These are phyloP conservation scores for Acanthosepion lycidas DNA, from an alignment of 2,888 invertebrate genomes.

Conservation along the genomic window DNA sequence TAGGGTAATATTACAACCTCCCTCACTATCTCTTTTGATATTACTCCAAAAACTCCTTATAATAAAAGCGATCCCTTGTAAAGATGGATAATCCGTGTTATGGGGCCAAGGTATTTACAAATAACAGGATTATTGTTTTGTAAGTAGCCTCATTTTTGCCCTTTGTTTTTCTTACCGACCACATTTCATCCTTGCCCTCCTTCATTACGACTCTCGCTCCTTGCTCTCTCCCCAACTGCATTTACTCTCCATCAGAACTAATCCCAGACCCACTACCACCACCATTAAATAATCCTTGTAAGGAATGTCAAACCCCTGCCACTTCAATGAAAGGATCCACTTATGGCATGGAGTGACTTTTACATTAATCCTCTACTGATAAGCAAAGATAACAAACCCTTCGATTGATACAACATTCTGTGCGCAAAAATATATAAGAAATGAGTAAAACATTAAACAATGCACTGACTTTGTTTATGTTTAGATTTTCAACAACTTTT, in stretches of 20 bases:
- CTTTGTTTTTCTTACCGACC: too few species aligned
- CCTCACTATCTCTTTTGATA: background rate
- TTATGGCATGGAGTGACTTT: background rate
- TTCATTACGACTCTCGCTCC: background rate
- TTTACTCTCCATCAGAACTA: background rate
- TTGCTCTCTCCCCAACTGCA: background rate
- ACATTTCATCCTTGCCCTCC: background rate
- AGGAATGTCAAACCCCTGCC: background rate
- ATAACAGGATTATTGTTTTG: conserved; percentile 33
- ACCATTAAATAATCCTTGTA: background rate
- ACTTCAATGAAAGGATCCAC: conserved; percentile 7
- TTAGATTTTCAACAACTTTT: background rate
- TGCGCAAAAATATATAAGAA: background rate
- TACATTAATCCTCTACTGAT: background rate
- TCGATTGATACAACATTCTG: background rate
- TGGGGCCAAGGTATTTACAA: background rate
- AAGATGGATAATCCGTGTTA: conserved; percentile 33
- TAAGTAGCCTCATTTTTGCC: background rate
- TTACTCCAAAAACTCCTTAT: background rate
- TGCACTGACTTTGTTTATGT: background rate
- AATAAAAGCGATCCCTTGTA: background rate
- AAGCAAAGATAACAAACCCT: background rate
- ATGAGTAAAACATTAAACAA: background rate
- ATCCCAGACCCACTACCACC: background rate
- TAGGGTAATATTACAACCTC: background rate